A percentile compares a stretch with the other conserved stretches of the same genome.
These are phyloP conservation scores for Pelecanus crispus DNA, from an alignment of 2,113 vertebrate genomes.

Conservation along the genomic window DNA sequence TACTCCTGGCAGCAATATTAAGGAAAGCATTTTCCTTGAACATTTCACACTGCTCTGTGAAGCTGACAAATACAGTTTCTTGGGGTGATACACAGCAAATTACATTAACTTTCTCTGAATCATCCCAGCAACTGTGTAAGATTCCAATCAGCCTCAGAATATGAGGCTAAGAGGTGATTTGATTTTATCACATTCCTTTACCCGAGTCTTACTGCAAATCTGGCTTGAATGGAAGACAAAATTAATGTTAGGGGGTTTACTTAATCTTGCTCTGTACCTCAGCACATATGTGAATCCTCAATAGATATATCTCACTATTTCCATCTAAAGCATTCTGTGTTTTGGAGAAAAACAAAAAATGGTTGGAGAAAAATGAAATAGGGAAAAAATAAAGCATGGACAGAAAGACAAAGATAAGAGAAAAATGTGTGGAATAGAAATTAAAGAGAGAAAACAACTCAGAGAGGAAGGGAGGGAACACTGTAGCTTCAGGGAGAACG, in stretches of 20 bases:
- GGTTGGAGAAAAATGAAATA: not conserved
- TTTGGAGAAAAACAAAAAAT: not conserved
- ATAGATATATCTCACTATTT: not conserved
- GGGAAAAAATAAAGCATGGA: not conserved
- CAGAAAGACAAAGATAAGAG: not conserved
- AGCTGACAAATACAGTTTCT: conserved; percentile 19
- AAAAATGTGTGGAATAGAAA: not conserved
- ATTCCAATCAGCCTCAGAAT: conserved; percentile 24
- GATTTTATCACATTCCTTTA: conserved; percentile 42
- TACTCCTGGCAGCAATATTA: not conserved
- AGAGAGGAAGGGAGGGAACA: not conserved
- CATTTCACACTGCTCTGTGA: not conserved
- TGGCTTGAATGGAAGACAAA: conserved; percentile 28
- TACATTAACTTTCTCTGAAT: conserved; percentile 47
- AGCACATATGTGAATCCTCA: not conserved
- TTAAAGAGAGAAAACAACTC: not conserved
- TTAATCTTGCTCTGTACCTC: not conserved
- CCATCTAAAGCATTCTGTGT: not conserved
- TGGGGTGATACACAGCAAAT: conserved; percentile 11
- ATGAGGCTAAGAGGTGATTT: conserved; percentile 20
- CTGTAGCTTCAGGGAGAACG: rapidly evolving
- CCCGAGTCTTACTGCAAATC: not conserved
- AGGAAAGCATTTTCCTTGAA: not conserved
- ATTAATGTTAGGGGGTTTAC: not conserved
- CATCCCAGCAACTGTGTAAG: conserved; percentile 3